These are phyloP conservation scores for Halcyon senegalensis DNA, from an alignment of 2,113 vertebrate genomes.

Conservation along the genomic window DNA sequence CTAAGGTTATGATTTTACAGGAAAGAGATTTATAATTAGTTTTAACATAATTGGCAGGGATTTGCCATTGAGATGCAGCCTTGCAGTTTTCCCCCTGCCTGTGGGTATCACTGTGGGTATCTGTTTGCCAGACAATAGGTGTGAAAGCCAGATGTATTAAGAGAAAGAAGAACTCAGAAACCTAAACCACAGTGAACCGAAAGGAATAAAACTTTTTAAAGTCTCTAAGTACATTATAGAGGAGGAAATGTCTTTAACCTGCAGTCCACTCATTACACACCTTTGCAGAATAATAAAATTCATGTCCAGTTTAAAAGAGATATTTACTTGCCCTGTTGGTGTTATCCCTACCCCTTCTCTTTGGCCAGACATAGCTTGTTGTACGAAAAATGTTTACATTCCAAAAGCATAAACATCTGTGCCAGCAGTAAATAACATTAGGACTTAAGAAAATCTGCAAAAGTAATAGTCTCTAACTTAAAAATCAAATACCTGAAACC, in stretches of 20 bases:
- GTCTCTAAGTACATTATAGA: not conserved
- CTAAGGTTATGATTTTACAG: constrained; percentile 37
- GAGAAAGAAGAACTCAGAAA: constrained; percentile 15
- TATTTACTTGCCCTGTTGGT: not conserved
- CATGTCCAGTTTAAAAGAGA: not conserved
- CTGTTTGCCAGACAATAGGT: constrained; percentile 36
- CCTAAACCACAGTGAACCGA: not conserved
- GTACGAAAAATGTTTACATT: not conserved
- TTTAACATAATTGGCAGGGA: constrained; percentile 60
- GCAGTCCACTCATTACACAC: not conserved
- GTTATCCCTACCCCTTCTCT: not conserved
- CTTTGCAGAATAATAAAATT: not conserved
- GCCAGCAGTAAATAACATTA: not conserved
- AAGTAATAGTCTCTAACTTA: not conserved
- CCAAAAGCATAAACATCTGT: not conserved
- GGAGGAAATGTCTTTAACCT: not conserved
- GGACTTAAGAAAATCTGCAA: not conserved
- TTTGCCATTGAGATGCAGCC: constrained; percentile 9
- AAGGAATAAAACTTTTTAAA: not conserved
- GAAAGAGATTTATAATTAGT: constrained; percentile 60
- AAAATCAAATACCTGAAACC: not conserved
- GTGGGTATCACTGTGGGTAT: constrained; percentile 34
- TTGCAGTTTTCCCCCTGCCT: constrained; percentile 27
- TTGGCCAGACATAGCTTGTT: not conserved
- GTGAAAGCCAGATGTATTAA: constrained; percentile 21